These are phyloP conservation scores for Nephrocerus scutellatus DNA, from an alignment of 2,888 invertebrate genomes.

Conservation along the genomic window DNA sequence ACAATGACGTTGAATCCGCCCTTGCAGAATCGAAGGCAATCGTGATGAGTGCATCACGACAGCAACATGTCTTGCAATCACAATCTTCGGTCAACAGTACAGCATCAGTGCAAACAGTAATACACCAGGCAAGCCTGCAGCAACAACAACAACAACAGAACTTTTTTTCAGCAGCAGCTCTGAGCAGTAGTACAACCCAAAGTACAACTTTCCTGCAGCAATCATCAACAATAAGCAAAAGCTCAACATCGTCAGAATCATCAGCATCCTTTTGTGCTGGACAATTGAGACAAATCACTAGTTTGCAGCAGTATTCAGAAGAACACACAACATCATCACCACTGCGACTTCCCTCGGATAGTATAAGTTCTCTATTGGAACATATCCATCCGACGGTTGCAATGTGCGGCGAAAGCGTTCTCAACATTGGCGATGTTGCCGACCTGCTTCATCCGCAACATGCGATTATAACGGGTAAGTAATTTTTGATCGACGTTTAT, in stretches of 20 bases:
- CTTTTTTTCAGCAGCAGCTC: too few species aligned
- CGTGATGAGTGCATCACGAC: slow-evolving; percentile 35
- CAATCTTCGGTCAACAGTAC: slow-evolving; percentile 45
- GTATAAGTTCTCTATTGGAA: slow-evolving; percentile 39
- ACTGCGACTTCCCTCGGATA: slow-evolving; percentile 30
- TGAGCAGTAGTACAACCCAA: neutral
- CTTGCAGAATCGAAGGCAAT: slow-evolving; percentile 38
- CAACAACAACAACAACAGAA: too few species aligned
- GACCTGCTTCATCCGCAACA: slow-evolving; percentile 82
- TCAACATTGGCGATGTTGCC: slow-evolving; percentile 61
- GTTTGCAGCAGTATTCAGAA: too few species aligned
- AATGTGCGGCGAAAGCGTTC: slow-evolving; percentile 39
- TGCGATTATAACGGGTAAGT: slow-evolving; percentile 69
- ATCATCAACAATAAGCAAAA: neutral
- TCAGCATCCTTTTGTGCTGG: too few species aligned
- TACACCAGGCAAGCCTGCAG: slow-evolving; percentile 25
- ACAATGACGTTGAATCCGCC: slow-evolving; percentile 39
- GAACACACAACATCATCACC: slow-evolving; percentile 27
- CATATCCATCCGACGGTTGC: slow-evolving; percentile 39
- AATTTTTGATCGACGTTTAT: neutral
- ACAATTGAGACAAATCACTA: too few species aligned
- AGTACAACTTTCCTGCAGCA: slow-evolving; percentile 3
- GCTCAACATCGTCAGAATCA: too few species aligned
- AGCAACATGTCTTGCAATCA: slow-evolving; percentile 45
- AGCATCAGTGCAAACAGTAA: slow-evolving; percentile 43